Conservation (phyloP, 2,888 invertebrate genomes). For the Coenonympha glycerion region DNA sequence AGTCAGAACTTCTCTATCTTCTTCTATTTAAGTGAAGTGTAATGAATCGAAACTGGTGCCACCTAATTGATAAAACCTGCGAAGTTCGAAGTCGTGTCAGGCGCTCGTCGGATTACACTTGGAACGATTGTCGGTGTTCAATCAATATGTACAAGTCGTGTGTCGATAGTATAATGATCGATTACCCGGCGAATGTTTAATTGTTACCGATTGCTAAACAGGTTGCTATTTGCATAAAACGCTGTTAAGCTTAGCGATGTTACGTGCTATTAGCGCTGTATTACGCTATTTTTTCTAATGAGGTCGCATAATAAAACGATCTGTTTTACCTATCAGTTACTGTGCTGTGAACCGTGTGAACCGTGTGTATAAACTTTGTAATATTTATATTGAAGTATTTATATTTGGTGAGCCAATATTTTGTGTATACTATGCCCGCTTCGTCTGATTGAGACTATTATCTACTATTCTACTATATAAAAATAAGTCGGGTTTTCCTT, state of each 20-base stretch:
- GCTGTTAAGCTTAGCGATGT: neutral
- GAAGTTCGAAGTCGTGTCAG: constrained; percentile 11
- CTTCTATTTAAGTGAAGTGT: neutral
- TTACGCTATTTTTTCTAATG: neutral
- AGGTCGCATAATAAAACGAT: neutral
- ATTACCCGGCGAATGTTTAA: constrained; percentile 22
- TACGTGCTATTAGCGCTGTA: neutral
- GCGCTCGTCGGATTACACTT: constrained; percentile 9
- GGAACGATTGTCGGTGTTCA: constrained; percentile 17
- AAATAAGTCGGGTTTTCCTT: too few species aligned
- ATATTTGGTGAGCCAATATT: too few species aligned
- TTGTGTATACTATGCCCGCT: too few species aligned
- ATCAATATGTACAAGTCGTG: constrained; percentile 26
- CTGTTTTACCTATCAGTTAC: too few species aligned
- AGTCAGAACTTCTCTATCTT: neutral
- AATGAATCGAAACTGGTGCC: neutral
- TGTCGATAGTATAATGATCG: constrained; percentile 26
- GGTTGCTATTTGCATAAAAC: constrained; percentile 15
- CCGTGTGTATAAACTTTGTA: too few species aligned
- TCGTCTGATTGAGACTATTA: too few species aligned
- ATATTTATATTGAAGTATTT: too few species aligned
- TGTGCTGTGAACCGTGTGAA: too few species aligned
- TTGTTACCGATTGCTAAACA: constrained; percentile 20
- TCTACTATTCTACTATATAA: too few species aligned
- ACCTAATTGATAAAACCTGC: constrained; percentile 6